phyloP scores from a whole-genome alignment of 2,113 vertebrate species.

The Psilopogon haemacephalus region DNA sequence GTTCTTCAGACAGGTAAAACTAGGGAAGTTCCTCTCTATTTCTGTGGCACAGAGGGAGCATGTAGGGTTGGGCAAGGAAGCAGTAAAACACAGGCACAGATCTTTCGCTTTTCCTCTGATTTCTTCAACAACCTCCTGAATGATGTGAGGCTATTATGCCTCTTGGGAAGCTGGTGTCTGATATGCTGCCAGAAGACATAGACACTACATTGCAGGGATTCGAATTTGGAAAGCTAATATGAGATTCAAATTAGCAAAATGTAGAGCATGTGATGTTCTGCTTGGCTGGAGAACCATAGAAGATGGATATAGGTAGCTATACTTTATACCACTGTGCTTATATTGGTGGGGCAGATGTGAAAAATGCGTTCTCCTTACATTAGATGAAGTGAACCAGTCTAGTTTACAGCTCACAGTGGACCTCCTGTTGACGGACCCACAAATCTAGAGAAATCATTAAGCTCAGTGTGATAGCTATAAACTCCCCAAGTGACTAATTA shows the following conservation, averaged over 20 bases:
- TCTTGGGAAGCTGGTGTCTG: not conserved
- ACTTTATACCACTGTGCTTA: not conserved
- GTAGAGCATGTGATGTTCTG: not conserved
- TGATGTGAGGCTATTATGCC: not conserved
- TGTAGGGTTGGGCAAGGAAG: not conserved
- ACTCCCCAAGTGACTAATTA: not conserved
- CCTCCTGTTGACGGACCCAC: not conserved
- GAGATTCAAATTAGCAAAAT: not conserved
- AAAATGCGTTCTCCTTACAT: not conserved
- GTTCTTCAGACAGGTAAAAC: constrained; percentile 93
- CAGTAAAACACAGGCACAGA: not conserved
- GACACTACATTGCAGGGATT: not conserved
- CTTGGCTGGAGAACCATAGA: not conserved
- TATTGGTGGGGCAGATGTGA: not conserved
- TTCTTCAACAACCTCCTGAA: not conserved
- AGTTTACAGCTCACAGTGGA: not conserved
- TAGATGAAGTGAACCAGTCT: not conserved
- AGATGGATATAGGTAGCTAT: not conserved
- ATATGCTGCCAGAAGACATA: not conserved
- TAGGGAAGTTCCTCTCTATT: not conserved
- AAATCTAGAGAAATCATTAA: constrained; percentile 8
- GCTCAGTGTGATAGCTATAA: not conserved
- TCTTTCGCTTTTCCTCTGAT: not conserved
- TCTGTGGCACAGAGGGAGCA: not conserved
- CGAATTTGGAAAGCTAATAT: not conserved